phyloP scores from a whole-genome alignment of 2,113 vertebrate species.

The Natator depressus region DNA sequence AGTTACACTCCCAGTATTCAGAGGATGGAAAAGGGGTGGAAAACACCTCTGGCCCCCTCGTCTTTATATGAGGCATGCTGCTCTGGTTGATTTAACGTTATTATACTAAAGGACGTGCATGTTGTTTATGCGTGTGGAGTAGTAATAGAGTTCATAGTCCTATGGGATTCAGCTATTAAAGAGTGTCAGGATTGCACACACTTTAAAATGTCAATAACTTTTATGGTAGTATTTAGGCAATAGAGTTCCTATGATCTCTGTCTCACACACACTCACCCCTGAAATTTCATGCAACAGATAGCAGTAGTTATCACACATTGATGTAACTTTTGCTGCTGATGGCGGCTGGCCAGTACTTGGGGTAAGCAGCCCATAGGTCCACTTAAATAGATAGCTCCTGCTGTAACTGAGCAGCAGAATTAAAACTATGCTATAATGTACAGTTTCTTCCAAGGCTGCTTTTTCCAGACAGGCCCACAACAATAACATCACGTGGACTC shows the following conservation, averaged over 20 bases:
- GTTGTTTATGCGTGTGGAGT: neutral
- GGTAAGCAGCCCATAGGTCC: no score
- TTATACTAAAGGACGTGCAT: neutral
- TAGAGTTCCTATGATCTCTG: no score
- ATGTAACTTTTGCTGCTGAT: no score
- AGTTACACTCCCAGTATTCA: neutral
- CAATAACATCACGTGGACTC: no score
- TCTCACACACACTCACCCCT: neutral
- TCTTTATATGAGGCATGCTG: neutral
- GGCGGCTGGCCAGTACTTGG: no score
- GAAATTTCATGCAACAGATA: neutral
- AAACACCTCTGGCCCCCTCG: neutral
- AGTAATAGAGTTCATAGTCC: neutral
- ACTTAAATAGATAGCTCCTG: no score
- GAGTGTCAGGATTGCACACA: neutral
- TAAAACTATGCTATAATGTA: no score
- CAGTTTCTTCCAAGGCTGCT: neutral
- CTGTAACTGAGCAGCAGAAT: no score
- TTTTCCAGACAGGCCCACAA: neutral
- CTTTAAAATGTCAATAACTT: no score
- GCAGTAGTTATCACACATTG: no score
- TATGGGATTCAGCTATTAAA: neutral
- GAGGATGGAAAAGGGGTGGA: neutral
- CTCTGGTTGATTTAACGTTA: neutral
- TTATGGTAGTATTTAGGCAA: no score